Evolutionary conservation across 37 sponge, comb jelly and placozoan species (phyloP).

Genomic region (Ianthella basta): DNA sequence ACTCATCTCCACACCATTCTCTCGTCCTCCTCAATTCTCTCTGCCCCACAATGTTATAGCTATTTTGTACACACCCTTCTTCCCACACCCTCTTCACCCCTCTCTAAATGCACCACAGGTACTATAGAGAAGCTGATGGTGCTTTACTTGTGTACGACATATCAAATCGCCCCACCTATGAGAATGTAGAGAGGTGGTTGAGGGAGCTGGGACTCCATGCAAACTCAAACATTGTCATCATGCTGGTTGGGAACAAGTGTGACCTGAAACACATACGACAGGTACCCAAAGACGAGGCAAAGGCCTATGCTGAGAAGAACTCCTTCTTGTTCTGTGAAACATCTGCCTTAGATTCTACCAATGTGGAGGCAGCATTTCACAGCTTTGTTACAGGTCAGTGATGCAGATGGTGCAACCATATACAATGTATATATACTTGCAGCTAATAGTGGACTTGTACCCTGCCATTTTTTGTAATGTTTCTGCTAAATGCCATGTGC

Average conservation of each 20-base stretch:
- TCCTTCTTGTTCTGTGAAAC: constrained; percentile 96
- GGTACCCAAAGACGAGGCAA: constrained; percentile 93
- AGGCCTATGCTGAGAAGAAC: constrained; percentile 88
- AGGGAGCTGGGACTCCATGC: constrained; percentile 97
- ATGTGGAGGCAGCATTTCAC: constrained; percentile 97
- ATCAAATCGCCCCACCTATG: constrained; percentile 96
- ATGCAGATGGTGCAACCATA: too few relatives aligned
- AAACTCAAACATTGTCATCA: constrained; percentile 96
- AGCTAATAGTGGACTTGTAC: too few relatives aligned
- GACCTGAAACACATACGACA: constrained; percentile 95
- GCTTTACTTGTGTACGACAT: constrained; percentile 98
- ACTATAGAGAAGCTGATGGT: constrained; percentile 98
- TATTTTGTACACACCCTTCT: too few relatives aligned
- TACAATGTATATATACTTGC: too few relatives aligned
- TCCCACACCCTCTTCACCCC: too few relatives aligned
- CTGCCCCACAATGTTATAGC: too few relatives aligned
- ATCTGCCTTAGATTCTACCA: constrained; percentile 96
- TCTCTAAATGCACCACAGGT: too few relatives aligned
- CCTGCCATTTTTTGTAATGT: too few relatives aligned
- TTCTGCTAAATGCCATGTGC: too few relatives aligned
- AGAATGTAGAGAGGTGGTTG: constrained; percentile 99
- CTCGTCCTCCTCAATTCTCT: too few relatives aligned
- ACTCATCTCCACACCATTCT: too few relatives aligned
- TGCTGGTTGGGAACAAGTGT: constrained; percentile 99
- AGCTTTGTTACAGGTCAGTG: constrained; percentile 90